These are phyloP conservation scores for Boulengeromyrus knoepffleri DNA, from an alignment of 2,113 vertebrate species.

Conservation along the genomic window DNA sequence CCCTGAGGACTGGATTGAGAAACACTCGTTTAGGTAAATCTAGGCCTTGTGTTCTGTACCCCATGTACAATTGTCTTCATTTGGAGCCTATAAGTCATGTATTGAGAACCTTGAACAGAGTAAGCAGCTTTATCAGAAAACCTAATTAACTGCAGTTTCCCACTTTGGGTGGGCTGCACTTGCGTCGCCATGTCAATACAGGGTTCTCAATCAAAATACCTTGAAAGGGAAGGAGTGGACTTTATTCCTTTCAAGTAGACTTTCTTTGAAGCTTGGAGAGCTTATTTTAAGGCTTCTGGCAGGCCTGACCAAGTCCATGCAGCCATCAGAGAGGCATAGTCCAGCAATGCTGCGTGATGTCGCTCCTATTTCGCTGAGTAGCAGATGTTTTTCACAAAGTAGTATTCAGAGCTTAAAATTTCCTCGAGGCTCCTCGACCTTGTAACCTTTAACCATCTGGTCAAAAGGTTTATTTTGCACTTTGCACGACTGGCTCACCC, in stretches of 20 bases:
- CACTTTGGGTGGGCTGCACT: background rate
- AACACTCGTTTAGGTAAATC: background rate
- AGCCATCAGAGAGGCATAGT: slow-evolving; percentile 31
- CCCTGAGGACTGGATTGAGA: background rate
- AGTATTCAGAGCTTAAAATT: background rate
- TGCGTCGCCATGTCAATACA: background rate
- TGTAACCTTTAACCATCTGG: background rate
- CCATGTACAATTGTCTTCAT: background rate
- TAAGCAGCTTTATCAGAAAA: background rate
- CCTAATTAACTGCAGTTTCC: background rate
- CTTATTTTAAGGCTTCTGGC: slow-evolving; percentile 28
- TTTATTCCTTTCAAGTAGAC: background rate
- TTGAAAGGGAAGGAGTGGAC: background rate
- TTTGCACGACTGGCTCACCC: background rate
- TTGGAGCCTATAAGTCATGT: background rate
- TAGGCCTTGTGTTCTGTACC: background rate
- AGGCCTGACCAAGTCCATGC: slow-evolving; percentile 22
- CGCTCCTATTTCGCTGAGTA: background rate
- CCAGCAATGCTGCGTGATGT: background rate
- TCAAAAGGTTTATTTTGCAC: background rate
- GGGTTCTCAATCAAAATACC: background rate
- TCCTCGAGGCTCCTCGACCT: slow-evolving; percentile 3
- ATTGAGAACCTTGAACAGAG: background rate
- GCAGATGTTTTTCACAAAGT: background rate
- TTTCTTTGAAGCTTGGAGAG: background rate